These are phyloP conservation scores for Drosophila repleta DNA, from an alignment of 1,140 invertebrate species.

Conservation along the genomic window DNA sequence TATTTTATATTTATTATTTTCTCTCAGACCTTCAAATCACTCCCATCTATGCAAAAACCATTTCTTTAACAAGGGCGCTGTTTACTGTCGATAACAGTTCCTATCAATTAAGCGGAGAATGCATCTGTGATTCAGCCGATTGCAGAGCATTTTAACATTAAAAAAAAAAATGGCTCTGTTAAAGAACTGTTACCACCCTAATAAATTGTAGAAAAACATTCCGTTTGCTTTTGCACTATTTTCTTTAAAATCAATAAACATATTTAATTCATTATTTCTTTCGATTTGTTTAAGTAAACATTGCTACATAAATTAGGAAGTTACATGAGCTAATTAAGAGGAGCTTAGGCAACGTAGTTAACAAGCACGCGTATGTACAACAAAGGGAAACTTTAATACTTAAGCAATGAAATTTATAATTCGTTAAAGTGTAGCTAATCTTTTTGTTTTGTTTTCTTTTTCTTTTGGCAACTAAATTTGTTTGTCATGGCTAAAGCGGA, in stretches of 20 bases:
- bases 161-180: no score
- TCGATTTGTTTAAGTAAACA: conserved; percentile 68
- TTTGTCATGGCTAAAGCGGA: conserved; percentile 72
- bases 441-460: conserved; percentile 1
- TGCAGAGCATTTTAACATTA: no score
- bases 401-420: conserved; percentile 43
- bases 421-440: conserved; percentile 18
- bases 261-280: conserved; percentile 33
- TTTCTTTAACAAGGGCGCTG: no score
- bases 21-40: no score
- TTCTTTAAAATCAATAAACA: conserved; percentile 64
- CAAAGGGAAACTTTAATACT: conserved; percentile 70
- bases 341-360: conserved; percentile 53
- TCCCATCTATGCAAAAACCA: no score
- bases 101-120: no score
- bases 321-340: conserved; percentile 54
- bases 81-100: no score
- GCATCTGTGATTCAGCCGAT: no score
- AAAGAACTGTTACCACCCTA: not conserved
- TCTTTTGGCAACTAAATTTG: conserved; percentile 49
- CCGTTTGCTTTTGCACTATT: conserved; percentile 61
- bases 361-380: conserved; percentile 62
- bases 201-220: not conserved
- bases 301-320: conserved; percentile 64
- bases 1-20: no score